Base-by-base conservation (phyloP, 2,113 vertebrate species). In the Xenus cinereus region DNA sequence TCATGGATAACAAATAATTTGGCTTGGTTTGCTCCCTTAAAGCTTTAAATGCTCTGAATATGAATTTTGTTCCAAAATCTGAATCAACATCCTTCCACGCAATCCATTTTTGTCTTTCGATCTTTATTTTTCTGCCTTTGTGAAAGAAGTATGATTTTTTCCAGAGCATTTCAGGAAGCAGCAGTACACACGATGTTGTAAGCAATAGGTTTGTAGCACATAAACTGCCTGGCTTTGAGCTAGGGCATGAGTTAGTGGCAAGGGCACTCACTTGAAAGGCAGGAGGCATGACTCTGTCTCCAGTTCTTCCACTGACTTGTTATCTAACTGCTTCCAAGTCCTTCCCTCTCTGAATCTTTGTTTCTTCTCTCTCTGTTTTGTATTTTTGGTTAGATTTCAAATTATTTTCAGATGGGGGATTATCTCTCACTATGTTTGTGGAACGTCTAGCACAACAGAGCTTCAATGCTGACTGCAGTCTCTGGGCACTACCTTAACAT, bases 391-490 rank as follows among this genome's bases (percentile, higher is more conserved):
- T 82, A 43, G 43, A 84, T 89, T 91, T 94, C 51, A 95, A 95
- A 95, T 91, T 75, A 92, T 92, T 91, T 95, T 96, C 95, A 94
- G 64, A 79, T 95, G 89, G 33, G 22, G 30, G 56, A 94, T 94
- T 92, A 92, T 94, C 80, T 92, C 86, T 95, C 51, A 15, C 84
- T 96, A 5, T 94, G 90, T 96, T 96, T 97, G 77, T 92, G 91
- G 93, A 97, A 89, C 0, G 30, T 95, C 93, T 96, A 91, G 73
- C 48, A 93, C 89, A 92, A 79, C 53, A 76, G 53, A 66, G 17
- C 54, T 87, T 64, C 74, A 32, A 5, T 62, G 66, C 77, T 91
- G 77, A 92, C 83, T 93, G 69, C 27, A 82, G 73, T 91, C 74
- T 87, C 69, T 53, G 69, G 84, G 27, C 62, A 50, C 69, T 85